These are phyloP conservation scores for Cheumatopsyche charites DNA, from an alignment of 1,140 invertebrate species.

Conservation along the genomic window DNA sequence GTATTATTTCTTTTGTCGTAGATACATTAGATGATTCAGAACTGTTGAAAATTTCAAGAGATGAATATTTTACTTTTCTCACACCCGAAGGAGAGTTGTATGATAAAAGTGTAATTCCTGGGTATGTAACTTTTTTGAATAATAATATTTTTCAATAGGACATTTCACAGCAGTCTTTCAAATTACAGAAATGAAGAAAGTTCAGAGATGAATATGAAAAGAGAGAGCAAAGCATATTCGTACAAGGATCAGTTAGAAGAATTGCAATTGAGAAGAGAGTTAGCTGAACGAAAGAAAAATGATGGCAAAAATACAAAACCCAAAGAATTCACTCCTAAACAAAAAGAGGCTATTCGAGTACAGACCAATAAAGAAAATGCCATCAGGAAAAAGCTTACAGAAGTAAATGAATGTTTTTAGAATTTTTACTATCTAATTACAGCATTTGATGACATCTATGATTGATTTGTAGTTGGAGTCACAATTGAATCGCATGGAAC, in stretches of 20 bases:
- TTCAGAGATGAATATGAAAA: constrained; percentile 85
- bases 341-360: constrained; percentile 88
- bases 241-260: constrained; percentile 98
- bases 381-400: constrained; percentile 71
- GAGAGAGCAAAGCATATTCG: constrained; percentile 96
- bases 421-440: background rate
- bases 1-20: constrained; percentile 62
- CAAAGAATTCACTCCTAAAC: constrained; percentile 82
- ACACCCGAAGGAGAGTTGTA: constrained; percentile 90
- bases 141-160: background rate
- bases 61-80: constrained; percentile 89
- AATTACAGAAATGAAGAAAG: constrained; percentile 65
- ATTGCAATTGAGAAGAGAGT: constrained; percentile 85
- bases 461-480: constrained; percentile 63
- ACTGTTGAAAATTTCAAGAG: constrained; percentile 76
- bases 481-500: constrained; percentile 67
- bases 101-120: constrained; percentile 87
- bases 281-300: constrained; percentile 86
- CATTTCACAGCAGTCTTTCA: constrained; percentile 5
- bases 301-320: constrained; percentile 82
- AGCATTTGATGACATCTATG: background rate
- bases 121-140: constrained; percentile 61
- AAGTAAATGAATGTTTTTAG: constrained; percentile 55
- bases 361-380: constrained; percentile 86
- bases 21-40: constrained; percentile 69